Percentiles rank a stretch among this genome's conserved stretches.
phyloP scores from a whole-genome alignment of 1,140 invertebrate genomes.

The Cydia pomonella region DNA sequence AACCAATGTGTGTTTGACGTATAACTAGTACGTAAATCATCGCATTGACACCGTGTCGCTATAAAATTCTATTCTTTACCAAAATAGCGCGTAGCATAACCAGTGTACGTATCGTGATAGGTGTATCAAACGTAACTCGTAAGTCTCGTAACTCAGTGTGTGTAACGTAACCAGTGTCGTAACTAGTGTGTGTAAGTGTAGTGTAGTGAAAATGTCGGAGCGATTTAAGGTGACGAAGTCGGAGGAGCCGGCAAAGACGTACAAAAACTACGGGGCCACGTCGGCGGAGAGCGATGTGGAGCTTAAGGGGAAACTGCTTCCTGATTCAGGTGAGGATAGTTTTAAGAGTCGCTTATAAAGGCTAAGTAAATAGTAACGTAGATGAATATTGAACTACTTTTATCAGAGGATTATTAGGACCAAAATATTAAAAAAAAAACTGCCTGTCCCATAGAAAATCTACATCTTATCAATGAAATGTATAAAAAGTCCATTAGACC shows the following conservation, averaged over 20 bases:
- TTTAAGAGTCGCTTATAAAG: not conserved
- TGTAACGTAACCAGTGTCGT: conserved; percentile 29
- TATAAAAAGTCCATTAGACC: too few species aligned
- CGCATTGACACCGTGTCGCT: too few species aligned
- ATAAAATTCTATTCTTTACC: not conserved
- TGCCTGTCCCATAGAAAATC: too few species aligned
- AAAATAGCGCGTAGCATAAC: not conserved
- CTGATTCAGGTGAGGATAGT: conserved; percentile 64
- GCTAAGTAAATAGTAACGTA: too few species aligned
- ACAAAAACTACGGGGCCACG: conserved; percentile 78
- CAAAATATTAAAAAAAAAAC: too few species aligned
- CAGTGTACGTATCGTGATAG: too few species aligned
- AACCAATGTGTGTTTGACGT: conserved; percentile 19
- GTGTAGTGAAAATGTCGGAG: conserved; percentile 73
- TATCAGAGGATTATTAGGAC: too few species aligned
- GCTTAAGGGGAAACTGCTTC: conserved; percentile 69
- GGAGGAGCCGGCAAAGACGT: conserved; percentile 74
- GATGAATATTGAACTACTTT: too few species aligned
- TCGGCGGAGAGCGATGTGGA: conserved; percentile 71
- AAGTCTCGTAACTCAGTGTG: not conserved
- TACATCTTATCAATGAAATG: too few species aligned
- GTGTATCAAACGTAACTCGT: not conserved
- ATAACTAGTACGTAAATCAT: not conserved
- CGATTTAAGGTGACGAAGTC: conserved; percentile 79
- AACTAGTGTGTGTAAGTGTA: conserved; percentile 39